Base-by-base conservation (phyloP, 1,140 invertebrate genomes). In the Thalassaphorura encarpata region DNA sequence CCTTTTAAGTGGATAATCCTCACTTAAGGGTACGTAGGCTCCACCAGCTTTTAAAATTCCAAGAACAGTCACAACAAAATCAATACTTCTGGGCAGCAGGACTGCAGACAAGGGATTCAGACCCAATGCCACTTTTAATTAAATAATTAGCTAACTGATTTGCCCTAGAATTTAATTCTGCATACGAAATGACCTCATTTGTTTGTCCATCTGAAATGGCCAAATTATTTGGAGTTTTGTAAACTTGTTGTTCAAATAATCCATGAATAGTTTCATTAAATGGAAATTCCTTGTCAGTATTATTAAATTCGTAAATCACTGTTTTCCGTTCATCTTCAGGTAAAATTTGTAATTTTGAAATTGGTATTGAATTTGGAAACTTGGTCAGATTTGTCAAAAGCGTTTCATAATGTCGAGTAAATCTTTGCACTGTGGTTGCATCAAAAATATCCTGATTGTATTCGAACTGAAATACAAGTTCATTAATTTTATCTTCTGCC, bases 1-100 rank as follows among this genome's bases (percentile, higher is more conserved):
- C n/a, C 54, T 26, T 8, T 47, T 16, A 2, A 4, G 18, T 24
- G 54, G 54, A 41, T 56, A 49, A 8, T n/a, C 39, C 3, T 43
- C 15, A 40, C 49, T 45, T 6, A 56, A 29, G 3, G 54, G 54
- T 2, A 49, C 41, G 31, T 56, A 56, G 8, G 54, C 54, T 8
- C 39, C 23, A 8, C 54, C 54, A 26, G 43, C 23, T 23, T 56
- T 56, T 23, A 23, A 31, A 16, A 56, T 33, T 49, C 28, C 54
- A 24, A 56, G 48, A 36, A 51, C 33, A 6, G 29, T 11, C 21
- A 21, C 23, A 24, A 47, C 19, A 18, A 26, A 24, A 4, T 4
- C 24, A 23, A 8, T 13, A 18, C 28, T 47, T 5, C 21, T 4
- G 13, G 45, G 45, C 11, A 47, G 24, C 6, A 11, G 16, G 4